A percentile compares a stretch with the other conserved stretches of the same genome.
Evolutionary conservation across 2,797 vertebrate genomes (phyloP).

Genomic region (Rhodeus uyekii): DNA sequence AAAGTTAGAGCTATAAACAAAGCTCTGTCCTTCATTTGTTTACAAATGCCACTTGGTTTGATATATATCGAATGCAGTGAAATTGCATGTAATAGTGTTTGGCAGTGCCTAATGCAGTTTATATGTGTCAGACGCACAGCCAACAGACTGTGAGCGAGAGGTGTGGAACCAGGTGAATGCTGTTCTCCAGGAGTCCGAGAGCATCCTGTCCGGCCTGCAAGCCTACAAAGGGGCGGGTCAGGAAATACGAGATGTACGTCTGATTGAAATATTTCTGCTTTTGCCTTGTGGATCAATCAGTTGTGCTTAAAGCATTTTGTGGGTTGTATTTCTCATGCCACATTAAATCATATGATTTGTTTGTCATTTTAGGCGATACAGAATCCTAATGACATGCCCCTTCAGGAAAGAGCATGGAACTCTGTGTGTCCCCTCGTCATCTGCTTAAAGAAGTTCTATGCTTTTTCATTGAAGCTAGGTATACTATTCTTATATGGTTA

Average conservation of each 20-base stretch:
- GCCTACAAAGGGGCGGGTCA: conserved; percentile 97
- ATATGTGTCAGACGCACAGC: conserved; percentile 88
- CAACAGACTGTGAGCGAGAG: conserved; percentile 91
- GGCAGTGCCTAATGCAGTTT: conserved; percentile 8
- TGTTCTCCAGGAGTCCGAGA: conserved; percentile 96
- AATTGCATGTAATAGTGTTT: background rate
- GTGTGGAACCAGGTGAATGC: conserved; percentile 98
- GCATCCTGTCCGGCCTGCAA: conserved; percentile 91
- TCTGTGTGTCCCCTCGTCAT: conserved; percentile 95
- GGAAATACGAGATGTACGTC: conserved; percentile 94
- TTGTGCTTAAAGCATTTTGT: background rate
- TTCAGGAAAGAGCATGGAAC: conserved; percentile 96
- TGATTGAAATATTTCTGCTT: background rate
- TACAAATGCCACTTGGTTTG: conserved; percentile 9
- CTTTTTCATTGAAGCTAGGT: conserved; percentile 96
- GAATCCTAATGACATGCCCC: conserved; percentile 89
- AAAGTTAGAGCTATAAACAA: background rate
- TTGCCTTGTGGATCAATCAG: background rate
- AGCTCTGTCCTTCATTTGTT: background rate
- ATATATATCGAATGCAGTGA: background rate
- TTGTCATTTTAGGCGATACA: conserved; percentile 87
- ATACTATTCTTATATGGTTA: background rate
- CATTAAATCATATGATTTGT: background rate
- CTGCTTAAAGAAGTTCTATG: conserved; percentile 94
- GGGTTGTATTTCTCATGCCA: background rate